Base-by-base conservation (phyloP, 2,888 invertebrate genomes). In the Gymnosoma rotundatum region DNA sequence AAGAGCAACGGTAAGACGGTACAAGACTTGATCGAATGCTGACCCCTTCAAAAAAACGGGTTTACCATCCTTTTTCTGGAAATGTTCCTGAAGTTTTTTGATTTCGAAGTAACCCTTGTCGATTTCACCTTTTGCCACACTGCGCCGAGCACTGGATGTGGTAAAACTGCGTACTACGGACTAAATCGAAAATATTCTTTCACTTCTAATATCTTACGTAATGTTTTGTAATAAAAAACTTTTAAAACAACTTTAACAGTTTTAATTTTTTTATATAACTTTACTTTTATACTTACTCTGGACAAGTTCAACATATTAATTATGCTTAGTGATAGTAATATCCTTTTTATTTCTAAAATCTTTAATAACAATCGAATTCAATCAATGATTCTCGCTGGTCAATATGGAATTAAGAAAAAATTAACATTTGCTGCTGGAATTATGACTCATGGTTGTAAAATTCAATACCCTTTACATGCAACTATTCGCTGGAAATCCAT, bases 11-110 rank as follows among this genome's bases (percentile, higher is more conserved):
- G 93, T 93, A 1, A 90, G 14, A 18, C 91, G 89, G 87, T 91
- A 93, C 2, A 94, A 86, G 0, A 93, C 66, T 83, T 91, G 93
- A 87, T 94, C 94, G 32, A 88, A 75, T 0, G 88, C 20, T 7
- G 94, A 94, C 3, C 92, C 93, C 88, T 94, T 94, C 16, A 94
- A 88, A 87, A 93, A 93, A 1, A 94, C 91, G 2, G 93, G 94
- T 25, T 92, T 89, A 7, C 92, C 93, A 88, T 94, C 93, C 5
- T 90, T 87, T 66, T 90, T 89, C 86, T 93, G 93, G 86, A 90
- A 92, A 38, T 87, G 87, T 21, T 89, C 89, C 64, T 91, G 91
- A 1, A 88, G 7, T 16, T 87, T 87, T 72, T 87, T 89, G 74
- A 91, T 72, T 86, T 91, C 91, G 20, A 88, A 88, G 67, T 90